phyloP scores from a whole-genome alignment of 2,113 vertebrate species.

The Hippopotamus amphibius region DNA sequence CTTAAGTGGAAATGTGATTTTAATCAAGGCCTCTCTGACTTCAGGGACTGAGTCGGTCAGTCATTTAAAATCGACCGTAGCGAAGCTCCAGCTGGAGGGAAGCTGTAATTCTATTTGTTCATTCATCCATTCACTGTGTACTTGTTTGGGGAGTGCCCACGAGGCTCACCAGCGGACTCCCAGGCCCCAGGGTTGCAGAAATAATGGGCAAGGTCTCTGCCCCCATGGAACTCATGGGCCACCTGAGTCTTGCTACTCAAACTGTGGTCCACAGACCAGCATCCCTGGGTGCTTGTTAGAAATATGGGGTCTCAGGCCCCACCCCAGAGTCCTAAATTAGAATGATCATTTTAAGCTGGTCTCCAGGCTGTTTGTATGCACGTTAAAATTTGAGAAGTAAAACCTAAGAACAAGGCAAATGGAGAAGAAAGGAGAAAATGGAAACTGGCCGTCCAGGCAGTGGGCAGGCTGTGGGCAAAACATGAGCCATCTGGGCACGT shows the following conservation, averaged over 20 bases:
- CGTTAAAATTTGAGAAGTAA: neutral
- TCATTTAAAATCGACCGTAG: neutral
- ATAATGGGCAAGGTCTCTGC: neutral
- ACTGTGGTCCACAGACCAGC: too few species aligned
- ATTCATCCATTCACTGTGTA: too few species aligned
- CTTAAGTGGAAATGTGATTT: neutral
- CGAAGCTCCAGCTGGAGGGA: neutral
- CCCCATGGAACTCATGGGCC: accelerated
- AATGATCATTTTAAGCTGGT: neutral
- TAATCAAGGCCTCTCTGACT: neutral
- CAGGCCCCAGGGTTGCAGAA: neutral
- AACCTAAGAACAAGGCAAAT: neutral
- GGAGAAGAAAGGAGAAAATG: neutral
- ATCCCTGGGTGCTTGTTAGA: neutral
- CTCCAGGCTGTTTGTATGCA: neutral
- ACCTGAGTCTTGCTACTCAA: accelerated
- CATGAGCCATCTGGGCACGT: accelerated
- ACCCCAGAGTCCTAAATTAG: too few species aligned
- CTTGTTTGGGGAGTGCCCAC: neutral
- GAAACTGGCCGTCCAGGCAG: neutral
- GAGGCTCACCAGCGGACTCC: neutral
- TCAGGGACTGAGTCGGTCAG: neutral
- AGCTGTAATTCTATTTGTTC: neutral
- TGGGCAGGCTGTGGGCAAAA: neutral
- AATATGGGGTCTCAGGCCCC: neutral